Conservation (phyloP, 1,140 invertebrate species). For the Tribolium castaneum region DNA sequence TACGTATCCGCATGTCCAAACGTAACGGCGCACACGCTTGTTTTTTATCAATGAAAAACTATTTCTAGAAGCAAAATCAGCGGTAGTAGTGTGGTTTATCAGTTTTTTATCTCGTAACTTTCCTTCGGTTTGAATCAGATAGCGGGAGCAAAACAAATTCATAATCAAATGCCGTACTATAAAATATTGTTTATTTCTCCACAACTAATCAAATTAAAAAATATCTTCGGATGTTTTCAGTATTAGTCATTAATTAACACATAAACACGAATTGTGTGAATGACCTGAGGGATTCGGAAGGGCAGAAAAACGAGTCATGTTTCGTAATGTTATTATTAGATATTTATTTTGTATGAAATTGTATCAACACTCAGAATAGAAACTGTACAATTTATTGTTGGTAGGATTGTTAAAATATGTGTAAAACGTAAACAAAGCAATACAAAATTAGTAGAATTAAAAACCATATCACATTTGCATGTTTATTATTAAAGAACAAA, state of each 20-base stretch:
- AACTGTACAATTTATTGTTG: slow-evolving; percentile 17
- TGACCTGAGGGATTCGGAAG: background rate
- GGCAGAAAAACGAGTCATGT: background rate
- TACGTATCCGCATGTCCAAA: background rate
- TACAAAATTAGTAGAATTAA: slow-evolving; percentile 37
- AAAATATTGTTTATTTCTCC: background rate
- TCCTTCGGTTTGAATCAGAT: background rate
- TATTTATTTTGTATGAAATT: background rate
- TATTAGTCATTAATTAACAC: background rate
- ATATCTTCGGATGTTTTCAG: background rate
- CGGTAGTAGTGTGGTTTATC: background rate
- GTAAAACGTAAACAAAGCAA: slow-evolving; percentile 27
- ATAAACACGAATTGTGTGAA: background rate
- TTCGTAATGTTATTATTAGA: background rate
- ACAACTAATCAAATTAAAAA: background rate
- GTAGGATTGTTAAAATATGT: slow-evolving; percentile 8
- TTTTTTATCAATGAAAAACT: slow-evolving; percentile 2
- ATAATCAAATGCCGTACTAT: background rate
- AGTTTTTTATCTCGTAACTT: background rate
- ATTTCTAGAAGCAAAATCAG: background rate
- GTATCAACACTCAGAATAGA: slow-evolving; percentile 20
- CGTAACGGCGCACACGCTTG: background rate
- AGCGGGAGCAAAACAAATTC: background rate
- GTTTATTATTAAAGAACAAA: slow-evolving; percentile 37
- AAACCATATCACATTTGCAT: slow-evolving; percentile 37